Evolutionary conservation across 2,113 vertebrate species (phyloP).

Genomic region (Scytalopus superciliaris): DNA sequence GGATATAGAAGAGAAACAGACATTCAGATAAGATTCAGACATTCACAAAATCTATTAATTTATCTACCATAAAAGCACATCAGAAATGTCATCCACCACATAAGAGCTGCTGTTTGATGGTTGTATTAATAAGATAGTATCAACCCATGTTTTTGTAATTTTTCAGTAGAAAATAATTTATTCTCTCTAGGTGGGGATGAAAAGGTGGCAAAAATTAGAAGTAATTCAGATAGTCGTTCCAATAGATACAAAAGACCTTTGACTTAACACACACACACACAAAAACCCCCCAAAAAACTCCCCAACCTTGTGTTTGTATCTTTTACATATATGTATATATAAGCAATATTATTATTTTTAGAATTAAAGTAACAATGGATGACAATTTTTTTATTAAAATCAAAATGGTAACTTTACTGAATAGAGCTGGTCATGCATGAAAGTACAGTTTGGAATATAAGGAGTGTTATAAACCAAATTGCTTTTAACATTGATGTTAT

Average conservation of each 20-base stretch:
- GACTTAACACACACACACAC: too few species aligned
- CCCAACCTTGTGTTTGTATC: accelerated
- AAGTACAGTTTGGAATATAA: not conserved
- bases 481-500: not conserved
- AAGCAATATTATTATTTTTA: not conserved
- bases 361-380: not conserved
- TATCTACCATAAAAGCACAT: not conserved
- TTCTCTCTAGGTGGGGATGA: not conserved
- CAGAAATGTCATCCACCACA: not conserved
- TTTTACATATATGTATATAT: not conserved
- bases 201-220: not conserved
- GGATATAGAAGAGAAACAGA: not conserved
- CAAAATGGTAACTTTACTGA: not conserved
- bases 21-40: not conserved
- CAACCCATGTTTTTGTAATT: not conserved
- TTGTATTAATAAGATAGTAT: not conserved
- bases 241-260: not conserved
- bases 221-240: not conserved
- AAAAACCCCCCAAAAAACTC: too few species aligned
- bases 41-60: not conserved
- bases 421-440: not conserved
- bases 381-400: not conserved
- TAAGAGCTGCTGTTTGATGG: not conserved
- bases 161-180: not conserved
- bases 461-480: not conserved